Percentiles rank a stretch among this genome's conserved stretches.
phyloP scores from a whole-genome alignment of 2,113 vertebrate species.

The Alectura lathami region DNA sequence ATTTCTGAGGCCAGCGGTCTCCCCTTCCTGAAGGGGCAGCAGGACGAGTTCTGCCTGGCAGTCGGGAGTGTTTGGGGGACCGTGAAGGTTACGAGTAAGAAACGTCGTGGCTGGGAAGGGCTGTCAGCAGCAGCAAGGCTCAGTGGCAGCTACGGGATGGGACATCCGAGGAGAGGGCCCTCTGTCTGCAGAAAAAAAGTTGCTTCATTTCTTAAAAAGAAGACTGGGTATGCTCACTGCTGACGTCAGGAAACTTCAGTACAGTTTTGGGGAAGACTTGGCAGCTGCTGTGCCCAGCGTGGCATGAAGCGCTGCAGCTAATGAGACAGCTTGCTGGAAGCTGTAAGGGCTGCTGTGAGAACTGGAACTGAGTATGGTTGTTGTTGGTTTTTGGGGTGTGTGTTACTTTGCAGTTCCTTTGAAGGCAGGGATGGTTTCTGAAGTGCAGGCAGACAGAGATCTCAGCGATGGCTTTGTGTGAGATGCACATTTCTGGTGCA shows the following conservation, averaged over 20 bases:
- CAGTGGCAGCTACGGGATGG: no score
- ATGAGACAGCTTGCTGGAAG: not conserved
- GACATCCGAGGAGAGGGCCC: no score
- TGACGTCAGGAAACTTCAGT: not conserved
- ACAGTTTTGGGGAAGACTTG: not conserved
- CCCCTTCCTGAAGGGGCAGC: not conserved
- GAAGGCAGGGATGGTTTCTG: not conserved
- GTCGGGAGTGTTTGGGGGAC: not conserved
- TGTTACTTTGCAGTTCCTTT: not conserved
- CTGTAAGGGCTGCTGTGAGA: not conserved
- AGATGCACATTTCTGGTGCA: rapidly evolving
- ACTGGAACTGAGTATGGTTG: not conserved
- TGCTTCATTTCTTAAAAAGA: not conserved
- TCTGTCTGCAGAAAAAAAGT: not conserved
- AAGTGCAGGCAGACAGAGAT: not conserved
- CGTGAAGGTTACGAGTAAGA: not conserved
- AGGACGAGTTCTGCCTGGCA: not conserved
- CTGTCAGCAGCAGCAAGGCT: not conserved
- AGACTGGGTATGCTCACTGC: not conserved
- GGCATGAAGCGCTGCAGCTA: not conserved
- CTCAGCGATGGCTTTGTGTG: not conserved
- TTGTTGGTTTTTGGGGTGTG: not conserved
- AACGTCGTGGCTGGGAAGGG: not conserved
- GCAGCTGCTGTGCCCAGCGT: not conserved
- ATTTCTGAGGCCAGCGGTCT: not conserved